A percentile compares a stretch with the other conserved stretches of the same genome.
Evolutionary conservation across 1,140 invertebrate species (phyloP).

Genomic region (Steinernema feltiae): DNA sequence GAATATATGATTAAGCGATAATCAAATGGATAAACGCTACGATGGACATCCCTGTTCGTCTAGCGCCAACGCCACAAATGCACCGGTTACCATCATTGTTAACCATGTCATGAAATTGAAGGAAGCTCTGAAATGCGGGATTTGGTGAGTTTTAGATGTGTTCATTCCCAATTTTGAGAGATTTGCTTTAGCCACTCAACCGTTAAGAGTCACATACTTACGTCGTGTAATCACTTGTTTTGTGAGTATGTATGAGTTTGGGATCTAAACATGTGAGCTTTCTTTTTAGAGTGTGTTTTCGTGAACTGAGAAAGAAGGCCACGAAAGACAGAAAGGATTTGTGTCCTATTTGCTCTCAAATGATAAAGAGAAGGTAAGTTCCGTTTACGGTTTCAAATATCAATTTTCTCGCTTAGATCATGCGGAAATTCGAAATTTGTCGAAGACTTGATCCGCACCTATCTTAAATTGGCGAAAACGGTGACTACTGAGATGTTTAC

Average conservation of each 20-base stretch:
- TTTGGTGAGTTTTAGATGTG: slow-evolving; percentile 24
- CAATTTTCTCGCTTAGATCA: not conserved
- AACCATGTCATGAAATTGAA: slow-evolving; percentile 9
- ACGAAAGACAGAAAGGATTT: not conserved
- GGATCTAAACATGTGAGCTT: not conserved
- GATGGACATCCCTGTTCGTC: no score
- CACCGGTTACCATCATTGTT: not conserved
- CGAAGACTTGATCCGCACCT: not conserved
- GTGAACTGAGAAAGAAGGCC: slow-evolving; percentile 1
- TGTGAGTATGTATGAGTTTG: slow-evolving; percentile 6
- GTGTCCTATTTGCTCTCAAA: not conserved
- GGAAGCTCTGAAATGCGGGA: slow-evolving; percentile 27
- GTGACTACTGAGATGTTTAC: not conserved
- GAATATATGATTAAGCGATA: no score
- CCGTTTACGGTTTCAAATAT: not conserved
- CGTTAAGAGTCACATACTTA: slow-evolving; percentile 18
- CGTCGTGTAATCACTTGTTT: slow-evolving; percentile 28
- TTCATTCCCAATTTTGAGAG: not conserved
- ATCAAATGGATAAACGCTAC: no score
- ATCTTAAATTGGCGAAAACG: not conserved
- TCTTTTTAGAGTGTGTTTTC: slow-evolving; percentile 14
- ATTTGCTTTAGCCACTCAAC: slow-evolving; percentile 31
- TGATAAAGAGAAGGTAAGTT: not conserved
- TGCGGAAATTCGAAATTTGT: not conserved
- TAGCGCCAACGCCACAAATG: not conserved